Evolutionary conservation across 1,140 invertebrate species (phyloP), one percentile per base, ranked within the genome.

Genomic region (Habropoda laboriosa): DNA sequence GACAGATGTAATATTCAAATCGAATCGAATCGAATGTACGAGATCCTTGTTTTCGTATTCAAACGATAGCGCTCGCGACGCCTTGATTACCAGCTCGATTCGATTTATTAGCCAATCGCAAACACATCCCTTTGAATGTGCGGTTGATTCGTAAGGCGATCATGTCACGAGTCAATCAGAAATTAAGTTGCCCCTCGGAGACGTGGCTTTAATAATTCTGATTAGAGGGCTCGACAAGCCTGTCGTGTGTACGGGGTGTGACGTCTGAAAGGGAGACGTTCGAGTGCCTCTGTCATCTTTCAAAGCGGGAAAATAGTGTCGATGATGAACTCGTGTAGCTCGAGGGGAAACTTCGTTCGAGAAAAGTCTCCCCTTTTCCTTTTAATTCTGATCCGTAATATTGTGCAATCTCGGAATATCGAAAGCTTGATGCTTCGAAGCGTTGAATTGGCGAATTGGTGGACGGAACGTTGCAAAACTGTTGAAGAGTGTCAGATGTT

Each of bases 171-270:
- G 8, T 73, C 75, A 58, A 68, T 83, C 42, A 47, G 18, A 35
- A 35, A 53, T 42, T 51, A 27, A 12, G 32, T 13, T 49, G 21
- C 35, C 13, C 13, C 24, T 63, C 13, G 13, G 27, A 38, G n/a
- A 49, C 30, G 18, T 6, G 13, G 5, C 82, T 85, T 68, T 84
- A 83, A 84, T 84, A 80, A 84, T 73, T 49, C 27, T 55, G 67
- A 72, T 80, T 76, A 83, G 78, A 85, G 78, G 49, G 47, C 51
- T 1, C 6, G 35, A 2, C n/a, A 30, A 10, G 13, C 0, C n/a
- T 27, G 8, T 18, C 30, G 47, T 16, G 47, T 16, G 32, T 72
- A 63, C n/a, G 7, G 24, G 16, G 21, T 51, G 32, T 7, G 16
- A 38, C 21, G 35, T 40, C 40, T n/a, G n/a, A n/a, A 58, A 35